These are phyloP conservation scores for Diprion similis DNA, from an alignment of 1,140 invertebrate genomes.

Conservation along the genomic window DNA sequence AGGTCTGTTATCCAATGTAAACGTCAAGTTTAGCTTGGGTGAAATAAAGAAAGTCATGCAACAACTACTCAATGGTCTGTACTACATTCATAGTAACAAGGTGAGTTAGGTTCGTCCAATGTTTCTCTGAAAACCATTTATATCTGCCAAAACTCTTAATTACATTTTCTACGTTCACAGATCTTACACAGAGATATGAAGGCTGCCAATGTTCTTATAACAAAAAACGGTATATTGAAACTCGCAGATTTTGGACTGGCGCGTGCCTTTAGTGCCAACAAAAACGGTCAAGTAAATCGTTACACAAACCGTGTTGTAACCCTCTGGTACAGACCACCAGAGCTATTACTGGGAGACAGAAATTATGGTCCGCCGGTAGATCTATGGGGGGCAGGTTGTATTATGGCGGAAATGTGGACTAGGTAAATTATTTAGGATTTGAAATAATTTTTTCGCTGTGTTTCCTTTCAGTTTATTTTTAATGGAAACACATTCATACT, in stretches of 20 bases:
- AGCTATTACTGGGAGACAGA: conserved; percentile 87
- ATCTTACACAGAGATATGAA: conserved; percentile 98
- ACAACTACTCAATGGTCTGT: conserved; percentile 94
- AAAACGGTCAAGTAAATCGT: conserved; percentile 84
- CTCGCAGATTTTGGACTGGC: conserved; percentile 94
- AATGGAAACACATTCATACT: conserved; percentile 63
- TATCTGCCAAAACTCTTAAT: neutral
- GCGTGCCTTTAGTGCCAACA: conserved; percentile 89
- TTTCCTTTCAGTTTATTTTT: no score
- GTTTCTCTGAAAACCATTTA: no score
- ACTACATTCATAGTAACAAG: conserved; percentile 97
- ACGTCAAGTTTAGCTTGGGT: conserved; percentile 95
- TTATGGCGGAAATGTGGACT: conserved; percentile 99
- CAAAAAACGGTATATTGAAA: conserved; percentile 94
- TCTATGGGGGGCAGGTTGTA: conserved; percentile 98
- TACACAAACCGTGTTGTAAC: conserved; percentile 99
- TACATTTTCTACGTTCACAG: conserved; percentile 46
- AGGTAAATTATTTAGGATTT: conserved; percentile 51
- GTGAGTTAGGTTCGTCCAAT: conserved; percentile 51
- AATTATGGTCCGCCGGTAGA: conserved; percentile 98
- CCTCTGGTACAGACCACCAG: conserved; percentile 96
- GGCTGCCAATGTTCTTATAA: conserved; percentile 98
- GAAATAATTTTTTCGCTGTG: neutral
- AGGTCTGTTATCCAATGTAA: conserved; percentile 93
- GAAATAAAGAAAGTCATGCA: conserved; percentile 99